Evolutionary conservation across 2,888 invertebrate genomes (phyloP), one percentile per base, ranked within the genome.

Genomic region (Drosophila testacea): DNA sequence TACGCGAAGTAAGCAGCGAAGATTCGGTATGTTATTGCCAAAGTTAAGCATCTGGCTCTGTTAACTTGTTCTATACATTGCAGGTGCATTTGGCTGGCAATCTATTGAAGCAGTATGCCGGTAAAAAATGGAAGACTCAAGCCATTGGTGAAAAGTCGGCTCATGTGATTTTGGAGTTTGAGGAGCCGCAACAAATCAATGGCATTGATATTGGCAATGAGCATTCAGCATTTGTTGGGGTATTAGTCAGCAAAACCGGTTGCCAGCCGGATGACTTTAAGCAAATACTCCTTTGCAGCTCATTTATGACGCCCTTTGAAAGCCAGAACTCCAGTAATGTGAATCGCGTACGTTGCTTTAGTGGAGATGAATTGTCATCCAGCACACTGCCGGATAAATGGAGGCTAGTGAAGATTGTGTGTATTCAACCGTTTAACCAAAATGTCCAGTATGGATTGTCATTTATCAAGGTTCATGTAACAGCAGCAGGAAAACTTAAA

Each of bases 361-460:
- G 92, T 6, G 89, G 91, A 9, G 94, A 94, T 9, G 94, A 95
- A 68, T 93, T 98, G 22, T 93, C 94, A 1, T 93, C 94, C 60
- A 66, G 59, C 4, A 92, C 93, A 13, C 91, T 94, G 22, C 91
- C 92, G 1, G 94, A 95, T 90, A 96, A 96, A 91, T 98, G 97
- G 97, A 96, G 97, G 92, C 93, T 96, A 60, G 92, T 98, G 27
- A 96, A 97, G 90, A 92, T 98, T 48, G 94, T 97, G 4, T 98
- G 97, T 92, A 95, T 95, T 4, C 98, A 98, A 92, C 97, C 97
- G 0, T 98, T 97, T 92, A 97, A 97, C 91, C 96, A 94, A 90
- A 95, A 95, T 79, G 94, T 95, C 62, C 94, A 96, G 92, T 98
- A n/a, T n/a, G n/a, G n/a, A n/a, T n/a, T n/a, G n/a, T n/a, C n/a